Base-by-base conservation (phyloP, 2,113 vertebrate genomes). In the Hippocampus zosterae region DNA sequence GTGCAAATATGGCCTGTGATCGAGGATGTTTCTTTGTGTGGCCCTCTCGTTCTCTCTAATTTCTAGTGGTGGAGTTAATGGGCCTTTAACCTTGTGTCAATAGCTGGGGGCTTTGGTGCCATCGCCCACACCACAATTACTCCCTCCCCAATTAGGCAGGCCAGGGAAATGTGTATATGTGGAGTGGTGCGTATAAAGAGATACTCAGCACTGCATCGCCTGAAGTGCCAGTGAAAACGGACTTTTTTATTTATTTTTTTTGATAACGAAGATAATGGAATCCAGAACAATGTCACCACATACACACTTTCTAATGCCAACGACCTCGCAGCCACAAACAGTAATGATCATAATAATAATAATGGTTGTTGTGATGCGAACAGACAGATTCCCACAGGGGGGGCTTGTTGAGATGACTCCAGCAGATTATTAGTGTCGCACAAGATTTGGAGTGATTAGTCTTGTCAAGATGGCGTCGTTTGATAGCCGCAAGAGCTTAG, bases 11-110 rank as follows among this genome's bases (percentile, higher is more conserved):
- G 33, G 27, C 27, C 15, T 33, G 27, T 29, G 29, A 13, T 18
- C 2, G 27, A 33, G 57, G 57, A 29, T 60, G 15, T 18, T 33
- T 60, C 25, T 60, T 60, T 55, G 21, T 55, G 52, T 23, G 52
- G 21, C 52, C 0, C 52, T 60, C 57, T 16, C 25, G 18, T 16
- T 59, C 57, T 60, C 65, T 29, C 65, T 21, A 15, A 67, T 53
- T 37, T 67, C 65, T 19, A 52, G 76, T 79, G 78, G 83, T 84
- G 83, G 82, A 81, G 76, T 83, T 90, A 90, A 90, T 89, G 80
- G 83, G 81, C 88, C 89, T 90, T 89, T 90, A 90, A 89, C 89
- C 85, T 77, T 61, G 79, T 89, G 89, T 88, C 87, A 89, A 89
- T 86, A 87, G 87, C 80, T 78, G 56, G 64, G 84, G 85, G 69